A percentile compares a stretch with the other conserved stretches of the same genome.
phyloP scores from a whole-genome alignment of 2,888 invertebrate species.

The Beris chalybata region DNA sequence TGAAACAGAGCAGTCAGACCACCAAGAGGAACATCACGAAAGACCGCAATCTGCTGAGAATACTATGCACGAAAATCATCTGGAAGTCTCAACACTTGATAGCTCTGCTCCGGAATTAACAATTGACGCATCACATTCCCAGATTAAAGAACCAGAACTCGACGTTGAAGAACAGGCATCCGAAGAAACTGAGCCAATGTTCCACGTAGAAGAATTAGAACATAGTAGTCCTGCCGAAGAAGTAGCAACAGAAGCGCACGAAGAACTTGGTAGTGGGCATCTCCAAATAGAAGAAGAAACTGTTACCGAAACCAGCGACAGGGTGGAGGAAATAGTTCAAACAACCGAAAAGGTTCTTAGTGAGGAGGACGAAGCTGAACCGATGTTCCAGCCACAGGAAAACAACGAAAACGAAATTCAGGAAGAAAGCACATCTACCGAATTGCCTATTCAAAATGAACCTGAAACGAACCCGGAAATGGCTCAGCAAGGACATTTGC shows the following conservation, averaged over 20 bases:
- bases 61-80: no score
- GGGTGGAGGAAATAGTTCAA: not conserved
- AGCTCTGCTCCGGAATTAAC: not conserved
- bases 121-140: not conserved
- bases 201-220: not conserved
- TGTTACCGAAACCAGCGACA: not conserved
- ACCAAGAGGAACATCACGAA: no score
- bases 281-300: not conserved
- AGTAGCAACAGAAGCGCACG: not conserved
- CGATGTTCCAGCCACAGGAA: conserved; percentile 13
- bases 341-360: not conserved
- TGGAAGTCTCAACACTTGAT: no score
- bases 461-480: no score
- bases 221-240: not conserved
- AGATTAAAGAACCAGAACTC: not conserved
- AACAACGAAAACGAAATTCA: not conserved
- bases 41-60: no score
- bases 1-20: not conserved
- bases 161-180: not conserved
- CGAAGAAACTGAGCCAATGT: not conserved
- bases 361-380: not conserved
- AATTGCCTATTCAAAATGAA: no score
- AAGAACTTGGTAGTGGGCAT: not conserved
- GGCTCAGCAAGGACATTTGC: no score
- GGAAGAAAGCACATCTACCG: not conserved